Base-by-base conservation (phyloP, 2,113 vertebrate species). In the Macaca nemestrina region DNA sequence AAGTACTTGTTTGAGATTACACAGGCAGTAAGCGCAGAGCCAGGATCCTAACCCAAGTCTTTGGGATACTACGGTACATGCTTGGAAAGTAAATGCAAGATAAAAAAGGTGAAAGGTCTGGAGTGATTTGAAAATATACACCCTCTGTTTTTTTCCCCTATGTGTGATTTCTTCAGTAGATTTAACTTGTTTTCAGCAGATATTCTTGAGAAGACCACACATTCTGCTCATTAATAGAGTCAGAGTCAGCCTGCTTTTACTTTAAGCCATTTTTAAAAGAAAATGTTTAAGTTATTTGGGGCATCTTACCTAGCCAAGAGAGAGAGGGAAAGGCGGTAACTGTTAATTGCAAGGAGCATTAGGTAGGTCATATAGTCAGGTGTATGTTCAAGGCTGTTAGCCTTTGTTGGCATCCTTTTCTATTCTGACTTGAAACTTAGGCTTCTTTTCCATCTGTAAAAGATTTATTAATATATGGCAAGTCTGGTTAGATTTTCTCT, bases 371-470 rank as follows among this genome's bases (percentile, higher is more conserved):
- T 1, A 3, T 8, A n/a, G 61, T 70, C 12, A 17, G 67, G 32
- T 48, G 18, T 14, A 0, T 45, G 67, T 70, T 82, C n/a, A 78
- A n/a, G 45, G 14, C 12, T 93, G 4, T 67, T 50, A 79, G 43
- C 18, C 30, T 82, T 95, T 73, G 23, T 86, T 92, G 40, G 57
- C 10, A 6, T 18, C 10, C 11, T 93, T 70, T 86, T 82, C 48
- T 73, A 0, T 72, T 92, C 61, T 86, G 11, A 55, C 25, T 92
- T 50, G 50, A 89, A 82, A 38, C 38, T 30, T 52, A 55, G 50
- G n/a, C 83, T 97, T 76, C 40, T 93, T 93, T 90, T 92, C 80
- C 70, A 73, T 87, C 55, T 90, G 70, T 93, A 50, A 87, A 80
- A 76, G 88, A 95, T 38, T 52, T 96, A 67, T 94, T 85, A 92